Evolutionary conservation across 2,888 invertebrate genomes (phyloP).

Genomic region (Cheilosia vulpina): DNA sequence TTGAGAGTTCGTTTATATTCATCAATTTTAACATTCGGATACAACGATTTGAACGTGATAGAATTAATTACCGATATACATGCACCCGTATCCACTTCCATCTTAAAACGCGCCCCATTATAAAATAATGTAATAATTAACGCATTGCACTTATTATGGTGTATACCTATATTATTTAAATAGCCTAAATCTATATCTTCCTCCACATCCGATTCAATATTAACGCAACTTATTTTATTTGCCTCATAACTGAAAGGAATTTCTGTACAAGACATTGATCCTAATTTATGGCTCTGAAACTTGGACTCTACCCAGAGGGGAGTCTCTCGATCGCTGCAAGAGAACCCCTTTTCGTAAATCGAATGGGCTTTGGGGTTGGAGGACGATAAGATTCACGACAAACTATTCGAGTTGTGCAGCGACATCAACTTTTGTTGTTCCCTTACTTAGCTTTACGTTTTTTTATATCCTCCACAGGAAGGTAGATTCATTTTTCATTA

Average conservation of each 20-base stretch:
- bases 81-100: constrained; percentile 35
- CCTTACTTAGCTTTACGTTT: no score
- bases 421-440: no score
- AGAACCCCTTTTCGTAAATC: no score
- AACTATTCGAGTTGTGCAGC: no score
- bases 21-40: background rate
- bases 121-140: background rate
- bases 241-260: background rate
- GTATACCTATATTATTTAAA: background rate
- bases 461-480: no score
- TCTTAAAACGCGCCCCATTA: constrained; percentile 3
- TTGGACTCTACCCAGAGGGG: no score
- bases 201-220: background rate
- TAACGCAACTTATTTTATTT: background rate
- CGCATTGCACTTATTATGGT: background rate
- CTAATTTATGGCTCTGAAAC: no score
- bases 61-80: background rate
- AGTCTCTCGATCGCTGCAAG: no score
- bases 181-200: constrained; percentile 1
- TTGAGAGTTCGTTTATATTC: constrained; percentile 3
- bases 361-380: no score
- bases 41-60: background rate
- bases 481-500: no score
- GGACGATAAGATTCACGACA: no score
- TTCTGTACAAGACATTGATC: no score